phyloP scores from a whole-genome alignment of 1,140 invertebrate genomes.

The Linepithema humile region DNA sequence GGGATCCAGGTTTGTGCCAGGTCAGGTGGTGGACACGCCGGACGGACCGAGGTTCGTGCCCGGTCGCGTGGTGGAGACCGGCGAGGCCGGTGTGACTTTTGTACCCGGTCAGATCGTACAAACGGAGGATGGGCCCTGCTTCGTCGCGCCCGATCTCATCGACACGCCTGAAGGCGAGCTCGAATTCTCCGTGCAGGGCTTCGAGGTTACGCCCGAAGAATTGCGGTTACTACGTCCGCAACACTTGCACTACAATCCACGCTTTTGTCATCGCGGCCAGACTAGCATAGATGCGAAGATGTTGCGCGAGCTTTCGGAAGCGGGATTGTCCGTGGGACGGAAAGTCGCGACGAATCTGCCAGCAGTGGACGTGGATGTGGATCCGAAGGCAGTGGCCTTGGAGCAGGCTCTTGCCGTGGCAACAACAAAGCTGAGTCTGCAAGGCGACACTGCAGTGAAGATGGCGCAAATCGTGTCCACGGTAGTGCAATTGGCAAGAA shows the following conservation, averaged over 20 bases:
- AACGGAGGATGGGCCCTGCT: conserved; percentile 89
- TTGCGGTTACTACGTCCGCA: conserved; percentile 87
- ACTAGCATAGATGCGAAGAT: conserved; percentile 88
- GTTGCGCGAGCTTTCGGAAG: conserved; percentile 88
- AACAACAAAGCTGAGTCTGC: conserved; percentile 80
- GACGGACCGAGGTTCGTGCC: conserved; percentile 90
- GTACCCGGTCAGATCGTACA: conserved; percentile 90
- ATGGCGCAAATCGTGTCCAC: conserved; percentile 83
- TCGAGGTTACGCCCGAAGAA: conserved; percentile 90
- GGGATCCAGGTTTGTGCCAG: conserved; percentile 89
- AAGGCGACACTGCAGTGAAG: conserved; percentile 80
- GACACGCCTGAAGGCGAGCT: conserved; percentile 87
- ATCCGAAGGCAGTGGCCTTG: conserved; percentile 84
- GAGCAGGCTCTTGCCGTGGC: conserved; percentile 81
- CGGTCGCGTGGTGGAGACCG: conserved; percentile 88
- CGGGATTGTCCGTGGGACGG: conserved; percentile 89
- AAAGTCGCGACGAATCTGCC: conserved; percentile 87
- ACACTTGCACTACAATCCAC: conserved; percentile 83
- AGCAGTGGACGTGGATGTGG: conserved; percentile 86
- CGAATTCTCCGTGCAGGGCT: conserved; percentile 91
- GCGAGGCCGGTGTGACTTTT: conserved; percentile 88
- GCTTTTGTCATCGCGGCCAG: conserved; percentile 85
- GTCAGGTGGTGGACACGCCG: conserved; percentile 89
- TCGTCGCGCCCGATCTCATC: conserved; percentile 88
- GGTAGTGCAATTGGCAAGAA: conserved; percentile 80